Conservation (phyloP, 2,113 vertebrate genomes). For the Toxotes chatareus region DNA sequence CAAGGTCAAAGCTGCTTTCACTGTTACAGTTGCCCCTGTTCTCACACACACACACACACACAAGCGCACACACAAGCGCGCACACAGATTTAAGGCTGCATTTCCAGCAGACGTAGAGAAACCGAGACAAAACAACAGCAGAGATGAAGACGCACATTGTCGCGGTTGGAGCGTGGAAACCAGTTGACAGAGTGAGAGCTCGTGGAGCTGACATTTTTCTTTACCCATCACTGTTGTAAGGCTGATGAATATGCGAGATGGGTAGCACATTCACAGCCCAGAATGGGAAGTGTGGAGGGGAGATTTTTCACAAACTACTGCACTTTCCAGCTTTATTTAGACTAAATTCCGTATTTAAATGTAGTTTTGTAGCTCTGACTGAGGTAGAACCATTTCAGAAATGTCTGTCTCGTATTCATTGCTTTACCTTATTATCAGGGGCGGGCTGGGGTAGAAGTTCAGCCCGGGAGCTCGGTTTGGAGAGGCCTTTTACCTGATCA, state of each 20-base stretch:
- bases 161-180: conserved; percentile 66
- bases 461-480: too few species aligned
- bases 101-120: conserved; percentile 18
- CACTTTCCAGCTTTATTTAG: conserved; percentile 11
- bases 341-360: conserved; percentile 8
- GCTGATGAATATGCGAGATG: conserved; percentile 77
- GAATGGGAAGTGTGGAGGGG: conserved; percentile 1
- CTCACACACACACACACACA: conserved; percentile 3
- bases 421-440: background rate
- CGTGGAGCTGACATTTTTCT: conserved; percentile 60
- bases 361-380: background rate
- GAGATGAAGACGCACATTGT: conserved; percentile 73
- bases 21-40: background rate
- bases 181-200: conserved; percentile 80
- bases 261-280: conserved; percentile 50
- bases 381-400: background rate
- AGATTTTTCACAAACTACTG: conserved; percentile 12
- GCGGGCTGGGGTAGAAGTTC: too few species aligned
- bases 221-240: conserved; percentile 72
- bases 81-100: background rate
- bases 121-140: conserved; percentile 59
- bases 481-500: too few species aligned
- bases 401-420: background rate
- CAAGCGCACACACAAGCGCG: conserved; percentile 7
- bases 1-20: conserved; percentile 24